Conservation (phyloP, 2,797 vertebrate species). For the Okamejei kenojei region DNA sequence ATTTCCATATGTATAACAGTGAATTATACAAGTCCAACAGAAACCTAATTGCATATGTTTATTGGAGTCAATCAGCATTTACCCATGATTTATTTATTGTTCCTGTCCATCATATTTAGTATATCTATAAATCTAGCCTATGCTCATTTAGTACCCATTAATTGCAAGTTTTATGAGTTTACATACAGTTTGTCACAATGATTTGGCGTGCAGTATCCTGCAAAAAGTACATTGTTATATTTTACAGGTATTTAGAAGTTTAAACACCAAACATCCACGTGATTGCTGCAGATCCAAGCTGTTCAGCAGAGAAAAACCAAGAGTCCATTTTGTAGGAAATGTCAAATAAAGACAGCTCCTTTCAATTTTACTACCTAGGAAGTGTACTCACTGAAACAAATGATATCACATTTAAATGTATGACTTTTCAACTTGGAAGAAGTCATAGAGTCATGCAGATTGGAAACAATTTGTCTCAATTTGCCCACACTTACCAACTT, state of each 20-base stretch:
- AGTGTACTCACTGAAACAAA: background rate
- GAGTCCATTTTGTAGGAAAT: background rate
- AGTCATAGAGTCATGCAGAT: background rate
- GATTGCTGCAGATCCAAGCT: too few species aligned
- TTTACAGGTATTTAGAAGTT: background rate
- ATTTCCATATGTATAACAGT: slow-evolving; percentile 39
- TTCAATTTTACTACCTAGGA: background rate
- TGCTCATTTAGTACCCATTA: slow-evolving; percentile 1
- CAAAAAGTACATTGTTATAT: background rate
- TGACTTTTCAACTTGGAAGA: slow-evolving; percentile 1
- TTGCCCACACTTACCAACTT: too few species aligned
- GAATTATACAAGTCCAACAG: slow-evolving; percentile 17
- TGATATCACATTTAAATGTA: background rate
- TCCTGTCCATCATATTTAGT: slow-evolving; percentile 27
- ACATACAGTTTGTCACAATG: background rate
- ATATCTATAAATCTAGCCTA: slow-evolving; percentile 9
- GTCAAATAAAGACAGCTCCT: background rate
- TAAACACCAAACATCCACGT: background rate
- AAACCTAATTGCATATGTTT: slow-evolving; percentile 34
- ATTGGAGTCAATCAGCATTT: slow-evolving; percentile 36
- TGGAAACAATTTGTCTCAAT: too few species aligned
- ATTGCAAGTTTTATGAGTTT: background rate
- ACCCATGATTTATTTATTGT: slow-evolving; percentile 31
- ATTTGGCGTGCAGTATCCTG: background rate
- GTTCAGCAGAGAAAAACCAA: background rate